Evolutionary conservation across 2,113 vertebrate genomes (phyloP), one percentile per base, ranked within the genome.

Genomic region (Axis porcinus): DNA sequence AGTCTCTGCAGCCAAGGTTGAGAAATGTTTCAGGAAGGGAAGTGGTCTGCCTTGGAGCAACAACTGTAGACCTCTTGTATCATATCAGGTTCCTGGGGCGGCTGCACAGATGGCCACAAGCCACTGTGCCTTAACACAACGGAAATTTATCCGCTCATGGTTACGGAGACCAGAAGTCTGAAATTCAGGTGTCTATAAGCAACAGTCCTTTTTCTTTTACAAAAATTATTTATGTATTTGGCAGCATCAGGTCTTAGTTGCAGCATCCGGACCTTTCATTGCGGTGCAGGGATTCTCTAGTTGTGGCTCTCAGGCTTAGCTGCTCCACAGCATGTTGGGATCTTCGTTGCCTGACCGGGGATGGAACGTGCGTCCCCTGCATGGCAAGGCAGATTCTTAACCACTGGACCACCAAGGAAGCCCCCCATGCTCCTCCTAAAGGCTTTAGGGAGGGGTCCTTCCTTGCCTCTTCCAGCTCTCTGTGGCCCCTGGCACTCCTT

Each of bases 31-130:
- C 43, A 54, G 50, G 70, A 50, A 33, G 27, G 27, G 43, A 11
- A 6, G 67, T 6, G 47, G 6, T 4, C 7, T 8, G 1, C 15
- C 4, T 6, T 1, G 40, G 60, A 27, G 16, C 27, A 13, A 30
- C 8, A 5, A 16, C 25, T 6, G 12, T 2, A 17, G 43, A 36
- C 6, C 17, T 50, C 17, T n/a, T 21, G 33, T 1, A 1, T 12
- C 0, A 7, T 21, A 8, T n/a, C 15, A 55, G 30, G 11, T 67
- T 70, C 58, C 52, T 70, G 9, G 4, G 16, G 9, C 7, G 3
- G 25, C 58, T 8, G 52, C 14, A 33, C n/a, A 28, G 27, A 23
- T 12, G 6, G 15, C 60, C 58, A 40, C 83, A 67, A 36, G 3
- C 19, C 4, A 0, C 5, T 40, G 10, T 8, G 33, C 4, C 17